These are phyloP conservation scores for Colossoma macropomum DNA, from an alignment of 2,113 vertebrate species.

Conservation along the genomic window DNA sequence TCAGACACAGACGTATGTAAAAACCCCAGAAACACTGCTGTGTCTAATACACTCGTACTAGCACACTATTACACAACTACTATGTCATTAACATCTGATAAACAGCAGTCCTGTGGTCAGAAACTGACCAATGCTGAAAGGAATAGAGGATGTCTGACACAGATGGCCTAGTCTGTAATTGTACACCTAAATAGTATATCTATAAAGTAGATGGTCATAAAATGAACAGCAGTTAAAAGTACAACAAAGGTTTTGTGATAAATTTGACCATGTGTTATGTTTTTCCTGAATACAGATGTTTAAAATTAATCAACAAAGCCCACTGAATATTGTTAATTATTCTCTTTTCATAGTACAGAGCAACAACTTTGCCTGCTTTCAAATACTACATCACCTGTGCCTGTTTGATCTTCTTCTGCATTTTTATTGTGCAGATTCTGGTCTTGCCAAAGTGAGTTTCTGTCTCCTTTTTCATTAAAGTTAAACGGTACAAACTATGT, in stretches of 20 bases:
- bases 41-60: no score
- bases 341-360: constrained; percentile 84
- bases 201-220: no score
- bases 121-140: no score
- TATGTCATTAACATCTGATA: no score
- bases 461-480: background rate
- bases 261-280: background rate
- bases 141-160: no score
- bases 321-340: constrained; percentile 23
- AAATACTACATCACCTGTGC: constrained; percentile 98
- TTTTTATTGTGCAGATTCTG: constrained; percentile 94
- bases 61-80: no score
- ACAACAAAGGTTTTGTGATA: background rate
- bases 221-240: background rate
- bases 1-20: no score
- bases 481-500: background rate
- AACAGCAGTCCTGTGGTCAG: no score
- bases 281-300: background rate
- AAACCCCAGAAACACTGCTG: no score
- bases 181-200: no score
- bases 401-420: constrained; percentile 95
- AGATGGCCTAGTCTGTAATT: no score
- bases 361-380: constrained; percentile 94
- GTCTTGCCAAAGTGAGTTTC: constrained; percentile 92
- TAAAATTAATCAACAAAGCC: constrained; percentile 8